These are phyloP conservation scores for Apis laboriosa DNA, from an alignment of 1,140 invertebrate species.

Conservation along the genomic window DNA sequence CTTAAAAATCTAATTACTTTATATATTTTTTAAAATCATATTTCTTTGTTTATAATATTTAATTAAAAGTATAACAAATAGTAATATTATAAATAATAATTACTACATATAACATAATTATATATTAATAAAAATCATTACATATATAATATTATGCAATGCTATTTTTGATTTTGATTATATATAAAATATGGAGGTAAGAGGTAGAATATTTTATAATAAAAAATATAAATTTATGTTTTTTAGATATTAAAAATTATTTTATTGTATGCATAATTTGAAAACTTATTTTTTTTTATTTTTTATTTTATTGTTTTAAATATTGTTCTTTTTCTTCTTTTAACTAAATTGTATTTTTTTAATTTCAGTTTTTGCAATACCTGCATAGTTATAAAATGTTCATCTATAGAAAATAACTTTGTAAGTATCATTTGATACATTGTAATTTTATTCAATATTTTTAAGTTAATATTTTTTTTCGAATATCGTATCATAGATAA, in stretches of 20 bases:
- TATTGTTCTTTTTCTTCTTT: background rate
- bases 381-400: background rate
- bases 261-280: background rate
- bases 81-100: background rate
- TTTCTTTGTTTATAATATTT: conserved; percentile 3
- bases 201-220: conserved; percentile 8
- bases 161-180: background rate
- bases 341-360: background rate
- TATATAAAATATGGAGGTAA: conserved; percentile 2
- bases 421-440: conserved; percentile 23
- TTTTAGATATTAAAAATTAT: conserved; percentile 22
- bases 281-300: background rate
- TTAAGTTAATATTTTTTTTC: background rate
- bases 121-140: conserved; percentile 18
- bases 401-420: conserved; percentile 10
- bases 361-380: conserved; percentile 24
- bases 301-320: conserved; percentile 1
- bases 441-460: background rate
- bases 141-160: background rate
- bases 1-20: background rate
- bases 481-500: background rate
- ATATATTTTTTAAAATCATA: background rate
- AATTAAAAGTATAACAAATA: conserved; percentile 16
- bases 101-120: background rate
- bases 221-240: background rate